Evolutionary conservation across 2,797 vertebrate genomes (phyloP), one percentile per base, ranked within the genome.

Genomic region (Platalea minor): DNA sequence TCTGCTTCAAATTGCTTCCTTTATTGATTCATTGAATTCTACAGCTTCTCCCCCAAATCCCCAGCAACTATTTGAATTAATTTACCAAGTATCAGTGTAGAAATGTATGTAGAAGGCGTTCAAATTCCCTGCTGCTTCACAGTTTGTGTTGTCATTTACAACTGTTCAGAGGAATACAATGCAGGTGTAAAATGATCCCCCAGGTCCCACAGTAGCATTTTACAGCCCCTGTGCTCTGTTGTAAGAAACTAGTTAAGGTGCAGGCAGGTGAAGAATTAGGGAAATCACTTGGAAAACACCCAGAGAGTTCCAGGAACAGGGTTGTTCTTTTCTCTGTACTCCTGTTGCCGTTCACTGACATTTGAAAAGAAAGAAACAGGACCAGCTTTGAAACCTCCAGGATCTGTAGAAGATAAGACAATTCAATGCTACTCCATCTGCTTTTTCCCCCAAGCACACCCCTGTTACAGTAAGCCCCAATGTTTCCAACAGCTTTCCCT

Each of bases 161-260:
- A 93, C 93, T 91, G 76, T 76, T 91, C 90, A 17, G 93, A 80
- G 94, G 57, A 95, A 53, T 31, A 73, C 79, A 84, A 79, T 84
- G 88, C 91, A 94, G 93, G 73, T 94, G 80, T 74, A 33, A 90
- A 96, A 94, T 17, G 13, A 78, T 84, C 29, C 76, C 83, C 57
- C 10, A 17, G 61, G 74, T 72, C 54, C 87, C 0, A 5, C 73
- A 68, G 50, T 11, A 67, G 54, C 29, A 2, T 77, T 88, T 83
- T 35, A 50, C 85, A 68, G 85, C 85, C 82, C 54, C 56, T 87
- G 20, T 25, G 31, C 87, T 85, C 50, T 13, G 23, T 4, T 93
- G 37, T 31, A 57, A 89, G 72, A 63, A 85, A 46, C 61, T 72
- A 39, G 56, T 96, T 68, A 78, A 88, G 86, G 91, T 92, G 91